These are phyloP conservation scores for Pipa parva DNA, from an alignment of 2,113 vertebrate genomes.

Conservation along the genomic window DNA sequence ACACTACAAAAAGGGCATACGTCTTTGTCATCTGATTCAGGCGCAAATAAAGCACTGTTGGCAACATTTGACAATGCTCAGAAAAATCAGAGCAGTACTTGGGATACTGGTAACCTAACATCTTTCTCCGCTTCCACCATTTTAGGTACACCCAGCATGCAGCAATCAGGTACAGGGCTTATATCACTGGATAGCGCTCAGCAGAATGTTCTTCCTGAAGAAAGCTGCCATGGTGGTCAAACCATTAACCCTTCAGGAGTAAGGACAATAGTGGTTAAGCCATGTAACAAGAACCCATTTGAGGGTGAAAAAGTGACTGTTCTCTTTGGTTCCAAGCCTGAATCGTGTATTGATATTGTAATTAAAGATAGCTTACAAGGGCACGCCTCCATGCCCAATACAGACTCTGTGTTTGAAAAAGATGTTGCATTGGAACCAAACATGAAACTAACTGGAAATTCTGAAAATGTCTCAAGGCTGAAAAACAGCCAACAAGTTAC, in stretches of 20 bases:
- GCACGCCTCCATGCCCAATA: constrained; percentile 52
- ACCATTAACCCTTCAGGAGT: constrained; percentile 50
- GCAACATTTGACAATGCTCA: constrained; percentile 55
- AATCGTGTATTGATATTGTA: constrained; percentile 46
- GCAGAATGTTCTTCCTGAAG: constrained; percentile 52
- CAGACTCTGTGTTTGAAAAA: constrained; percentile 53
- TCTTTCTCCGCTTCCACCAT: constrained; percentile 59
- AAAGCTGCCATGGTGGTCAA: constrained; percentile 52
- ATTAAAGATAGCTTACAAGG: constrained; percentile 49
- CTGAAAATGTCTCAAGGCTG: constrained; percentile 51
- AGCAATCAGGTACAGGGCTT: constrained; percentile 72
- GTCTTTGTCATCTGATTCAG: constrained; percentile 55
- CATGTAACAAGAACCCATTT: constrained; percentile 65
- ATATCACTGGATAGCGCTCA: constrained; percentile 50
- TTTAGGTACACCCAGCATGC: constrained; percentile 61
- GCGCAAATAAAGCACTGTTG: constrained; percentile 60
- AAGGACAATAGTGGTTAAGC: constrained; percentile 62
- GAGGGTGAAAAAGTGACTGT: constrained; percentile 73
- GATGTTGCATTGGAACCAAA: constrained; percentile 53
- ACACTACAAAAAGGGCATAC: constrained; percentile 61
- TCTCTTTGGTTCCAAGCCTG: constrained; percentile 62
- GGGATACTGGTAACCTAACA: constrained; percentile 62
- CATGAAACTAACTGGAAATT: constrained; percentile 30
- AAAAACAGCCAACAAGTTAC: constrained; percentile 50
- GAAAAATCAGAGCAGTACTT: constrained; percentile 50